Evolutionary conservation across 2,888 invertebrate species (phyloP), one percentile per base, ranked within the genome.

Genomic region (Lagria hirta): DNA sequence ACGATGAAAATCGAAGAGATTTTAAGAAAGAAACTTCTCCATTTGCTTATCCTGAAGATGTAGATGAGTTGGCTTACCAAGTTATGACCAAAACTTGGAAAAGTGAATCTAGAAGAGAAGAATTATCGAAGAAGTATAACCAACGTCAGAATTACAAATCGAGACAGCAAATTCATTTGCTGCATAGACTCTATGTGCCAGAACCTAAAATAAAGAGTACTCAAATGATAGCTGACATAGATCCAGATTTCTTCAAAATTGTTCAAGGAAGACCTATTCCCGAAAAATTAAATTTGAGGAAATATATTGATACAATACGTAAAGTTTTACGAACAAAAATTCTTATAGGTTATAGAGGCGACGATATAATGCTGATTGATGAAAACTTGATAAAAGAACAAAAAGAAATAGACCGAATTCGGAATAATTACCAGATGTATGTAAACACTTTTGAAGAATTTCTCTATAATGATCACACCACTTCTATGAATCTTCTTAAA

Each of bases 201-300:
- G 76, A 78, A 52, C 74, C 77, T n/a, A 68, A 71, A 16, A 45
- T 64, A 3, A 56, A 56, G 12, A 74, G 74, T 47, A 75, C 78
- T 15, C 74, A 75, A 51, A 78, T 81, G 1, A 78, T 83, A 30
- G 73, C 80, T 8, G 82, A 84, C 65, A 74, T 83, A 21, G 82
- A 84, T 62, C 80, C 82, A 0, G 76, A 80, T 49, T 84, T 82
- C 64, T 84, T 81, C 61, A 75, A 75, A 1, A 76, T 80, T 21
- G 74, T 83, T 18, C 77, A 78, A 64, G 82, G 82, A 4, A 74
- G 82, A 17, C 78, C 81, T 1, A 72, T 81, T 14, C 72, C 75
- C 32, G 75, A 77, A 54, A 77, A 75, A 51, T 77, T 82, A 49
- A 80, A 79, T 46, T 73, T 78, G 30, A 73, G 75, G 50, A 73